Conservation (phyloP, 2,797 vertebrate species). For the Apogon hyalosoma region DNA sequence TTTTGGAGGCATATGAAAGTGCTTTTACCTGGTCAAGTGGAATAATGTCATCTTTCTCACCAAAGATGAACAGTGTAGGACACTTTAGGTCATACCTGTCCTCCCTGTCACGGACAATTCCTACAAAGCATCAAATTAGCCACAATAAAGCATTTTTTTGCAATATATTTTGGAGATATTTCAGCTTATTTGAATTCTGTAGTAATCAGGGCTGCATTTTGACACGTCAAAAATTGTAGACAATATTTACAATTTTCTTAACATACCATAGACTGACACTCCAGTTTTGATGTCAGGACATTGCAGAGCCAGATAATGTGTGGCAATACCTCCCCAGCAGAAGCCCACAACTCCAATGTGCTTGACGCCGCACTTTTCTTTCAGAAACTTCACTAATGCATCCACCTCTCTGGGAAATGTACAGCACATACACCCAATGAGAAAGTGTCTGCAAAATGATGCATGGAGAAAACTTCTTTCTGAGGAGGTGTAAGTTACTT, state of each 20-base stretch:
- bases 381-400: slow-evolving; percentile 83
- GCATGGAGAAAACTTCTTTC: neutral
- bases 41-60: slow-evolving; percentile 83
- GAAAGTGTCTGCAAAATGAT: neutral
- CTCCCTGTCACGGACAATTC: slow-evolving; percentile 82
- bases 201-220: neutral
- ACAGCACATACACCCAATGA: neutral
- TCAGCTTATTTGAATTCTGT: neutral
- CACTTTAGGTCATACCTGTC: slow-evolving; percentile 79
- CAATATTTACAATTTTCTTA: too few species aligned
- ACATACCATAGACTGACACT: slow-evolving; percentile 84
- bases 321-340: slow-evolving; percentile 87
- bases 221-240: too few species aligned
- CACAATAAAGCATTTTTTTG: neutral
- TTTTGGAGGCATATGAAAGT: fast-evolving
- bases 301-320: slow-evolving; percentile 81
- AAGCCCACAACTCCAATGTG: slow-evolving; percentile 81
- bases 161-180: neutral
- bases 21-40: slow-evolving; percentile 82
- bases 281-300: slow-evolving; percentile 83
- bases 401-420: slow-evolving; percentile 79
- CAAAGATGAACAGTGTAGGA: slow-evolving; percentile 89
- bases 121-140: slow-evolving; percentile 58
- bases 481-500: slow-evolving; percentile 71
- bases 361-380: slow-evolving; percentile 77